These are phyloP conservation scores for Metallyticus violacea DNA, from an alignment of 2,888 invertebrate genomes.

Conservation along the genomic window DNA sequence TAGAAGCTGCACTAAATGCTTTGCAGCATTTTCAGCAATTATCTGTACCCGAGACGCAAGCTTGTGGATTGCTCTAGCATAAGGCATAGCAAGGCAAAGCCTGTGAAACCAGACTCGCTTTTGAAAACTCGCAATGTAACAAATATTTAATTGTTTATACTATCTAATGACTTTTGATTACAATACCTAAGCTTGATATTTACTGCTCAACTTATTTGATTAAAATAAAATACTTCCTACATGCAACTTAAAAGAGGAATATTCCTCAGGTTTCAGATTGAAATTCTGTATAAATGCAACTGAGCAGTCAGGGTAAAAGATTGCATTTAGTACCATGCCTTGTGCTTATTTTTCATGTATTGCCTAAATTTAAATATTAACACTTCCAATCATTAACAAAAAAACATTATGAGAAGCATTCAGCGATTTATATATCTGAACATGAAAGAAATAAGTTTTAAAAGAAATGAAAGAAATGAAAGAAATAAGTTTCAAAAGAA, in stretches of 20 bases:
- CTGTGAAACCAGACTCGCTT: neutral
- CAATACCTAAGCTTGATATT: neutral
- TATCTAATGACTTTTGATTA: neutral
- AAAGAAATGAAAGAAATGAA: too few relatives aligned
- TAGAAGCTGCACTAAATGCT: slow-evolving; percentile 58
- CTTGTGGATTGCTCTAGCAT: neutral
- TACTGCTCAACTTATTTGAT: neutral
- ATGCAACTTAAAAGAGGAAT: neutral
- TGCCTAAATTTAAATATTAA: too few relatives aligned
- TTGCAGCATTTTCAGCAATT: slow-evolving; percentile 48
- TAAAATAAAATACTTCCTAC: neutral
- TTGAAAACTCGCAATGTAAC: neutral
- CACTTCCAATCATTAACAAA: too few relatives aligned
- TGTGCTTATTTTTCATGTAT: neutral
- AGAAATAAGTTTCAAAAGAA: too few relatives aligned
- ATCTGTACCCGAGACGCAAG: slow-evolving; percentile 17
- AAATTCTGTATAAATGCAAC: neutral
- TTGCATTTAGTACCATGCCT: neutral
- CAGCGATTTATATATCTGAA: too few relatives aligned
- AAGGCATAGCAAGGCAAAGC: neutral
- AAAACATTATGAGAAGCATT: too few relatives aligned
- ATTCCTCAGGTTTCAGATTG: neutral
- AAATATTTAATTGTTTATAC: neutral
- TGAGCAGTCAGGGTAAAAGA: neutral
- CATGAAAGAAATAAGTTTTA: too few relatives aligned